These are phyloP conservation scores for Engystomops pustulosus DNA, from an alignment of 2,113 vertebrate species.

Conservation along the genomic window DNA sequence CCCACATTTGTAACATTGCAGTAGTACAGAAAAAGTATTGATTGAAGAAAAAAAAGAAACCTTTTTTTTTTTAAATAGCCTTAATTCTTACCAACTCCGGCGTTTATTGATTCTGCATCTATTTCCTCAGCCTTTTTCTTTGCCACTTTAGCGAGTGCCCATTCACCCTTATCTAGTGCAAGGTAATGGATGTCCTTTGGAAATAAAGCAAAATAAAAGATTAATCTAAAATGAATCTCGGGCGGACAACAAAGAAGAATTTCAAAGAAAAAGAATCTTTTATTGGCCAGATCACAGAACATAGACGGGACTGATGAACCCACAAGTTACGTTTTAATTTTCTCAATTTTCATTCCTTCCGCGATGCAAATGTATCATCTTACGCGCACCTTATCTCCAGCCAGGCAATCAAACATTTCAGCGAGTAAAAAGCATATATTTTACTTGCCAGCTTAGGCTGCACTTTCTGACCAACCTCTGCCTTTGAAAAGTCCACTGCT, in stretches of 20 bases:
- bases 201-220: slow-evolving; percentile 89
- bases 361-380: slow-evolving; percentile 67
- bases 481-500: slow-evolving; percentile 52
- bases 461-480: slow-evolving; percentile 40
- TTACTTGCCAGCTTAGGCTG: slow-evolving; percentile 46
- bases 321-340: slow-evolving; percentile 72
- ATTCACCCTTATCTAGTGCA: slow-evolving; percentile 93
- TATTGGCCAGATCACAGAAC: slow-evolving; percentile 72
- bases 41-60: slow-evolving; percentile 70
- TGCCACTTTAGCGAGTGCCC: slow-evolving; percentile 93
- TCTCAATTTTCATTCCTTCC: slow-evolving; percentile 62
- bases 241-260: slow-evolving; percentile 80
- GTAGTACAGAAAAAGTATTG: slow-evolving; percentile 70
- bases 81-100: slow-evolving; percentile 81
- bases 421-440: slow-evolving; percentile 50
- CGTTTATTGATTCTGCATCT: slow-evolving; percentile 80
- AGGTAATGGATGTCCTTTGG: slow-evolving; percentile 99
- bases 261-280: slow-evolving; percentile 68
- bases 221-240: slow-evolving; percentile 90
- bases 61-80: slow-evolving; percentile 68
- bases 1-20: slow-evolving; percentile 67
- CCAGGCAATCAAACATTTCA: slow-evolving; percentile 52
- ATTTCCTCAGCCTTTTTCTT: slow-evolving; percentile 92
- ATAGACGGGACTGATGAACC: slow-evolving; percentile 68
- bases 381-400: slow-evolving; percentile 57